Evolutionary conservation across 2,888 invertebrate genomes (phyloP).

Genomic region (Pollenia amentaria): DNA sequence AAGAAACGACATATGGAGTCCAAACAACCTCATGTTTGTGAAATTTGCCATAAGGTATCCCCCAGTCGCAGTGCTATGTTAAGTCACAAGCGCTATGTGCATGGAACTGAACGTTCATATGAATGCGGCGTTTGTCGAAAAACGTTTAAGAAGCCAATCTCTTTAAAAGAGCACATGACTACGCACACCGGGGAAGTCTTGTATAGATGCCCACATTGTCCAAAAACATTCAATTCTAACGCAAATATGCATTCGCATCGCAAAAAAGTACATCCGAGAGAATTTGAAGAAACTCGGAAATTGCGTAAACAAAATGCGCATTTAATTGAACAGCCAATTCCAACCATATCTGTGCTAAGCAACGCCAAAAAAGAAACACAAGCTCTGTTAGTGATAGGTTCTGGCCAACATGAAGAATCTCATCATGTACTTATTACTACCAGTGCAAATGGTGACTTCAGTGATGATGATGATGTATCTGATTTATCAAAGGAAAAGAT

Average conservation of each 20-base stretch:
- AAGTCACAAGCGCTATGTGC: slow-evolving; percentile 83
- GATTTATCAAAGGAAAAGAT: slow-evolving; percentile 64
- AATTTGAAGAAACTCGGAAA: slow-evolving; percentile 79
- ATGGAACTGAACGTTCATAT: slow-evolving; percentile 80
- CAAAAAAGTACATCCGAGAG: slow-evolving; percentile 82
- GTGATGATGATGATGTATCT: slow-evolving; percentile 52
- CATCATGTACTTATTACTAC: slow-evolving; percentile 68
- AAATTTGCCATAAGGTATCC: slow-evolving; percentile 82
- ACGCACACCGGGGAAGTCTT: slow-evolving; percentile 83
- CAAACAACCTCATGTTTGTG: slow-evolving; percentile 80
- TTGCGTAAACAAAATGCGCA: slow-evolving; percentile 65
- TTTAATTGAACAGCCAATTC: slow-evolving; percentile 59
- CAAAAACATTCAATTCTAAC: slow-evolving; percentile 83
- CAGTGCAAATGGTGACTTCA: slow-evolving; percentile 52
- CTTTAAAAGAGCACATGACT: slow-evolving; percentile 82
- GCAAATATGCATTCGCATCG: slow-evolving; percentile 84
- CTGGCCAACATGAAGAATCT: slow-evolving; percentile 57
- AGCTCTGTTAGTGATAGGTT: slow-evolving; percentile 59
- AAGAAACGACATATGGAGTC: slow-evolving; percentile 81
- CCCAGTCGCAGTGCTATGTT: slow-evolving; percentile 83
- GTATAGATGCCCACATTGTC: slow-evolving; percentile 83
- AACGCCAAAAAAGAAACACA: slow-evolving; percentile 61
- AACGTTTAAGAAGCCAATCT: slow-evolving; percentile 82
- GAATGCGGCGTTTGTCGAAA: slow-evolving; percentile 83
- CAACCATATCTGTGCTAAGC: slow-evolving; percentile 60